Base-by-base conservation (phyloP, 64 coral and sea anemone species). In the Cladopsammia gracilis region DNA sequence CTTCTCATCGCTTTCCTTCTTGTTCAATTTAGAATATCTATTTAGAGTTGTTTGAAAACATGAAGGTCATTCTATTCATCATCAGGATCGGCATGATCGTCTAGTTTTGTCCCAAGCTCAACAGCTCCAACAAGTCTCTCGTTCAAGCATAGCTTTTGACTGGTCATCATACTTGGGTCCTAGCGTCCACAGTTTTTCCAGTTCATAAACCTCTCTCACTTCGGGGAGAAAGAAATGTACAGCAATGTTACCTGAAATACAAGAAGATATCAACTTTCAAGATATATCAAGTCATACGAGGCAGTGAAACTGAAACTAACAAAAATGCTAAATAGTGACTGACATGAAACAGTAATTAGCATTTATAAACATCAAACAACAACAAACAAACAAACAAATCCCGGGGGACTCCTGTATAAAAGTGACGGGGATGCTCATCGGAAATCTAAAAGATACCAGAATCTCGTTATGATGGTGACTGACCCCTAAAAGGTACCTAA, bases 191-290 rank as follows among this genome's bases (percentile, higher is more conserved):
- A 99, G 91, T 59, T 99, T 99, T 82, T 99, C 98, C 20, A 99
- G 87, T 91, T 99, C 94, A 94, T 99, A 99, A 18, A 91, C 62
- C 46, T 83, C 88, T 24, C 94, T 83, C 5, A 81, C 76, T 89
- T 99, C 94, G 70, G 98, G 98, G 0, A 96, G 83, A 96, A 99
- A 99, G 60, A 99, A 96, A 42, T 99, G 98, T 42, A 99, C 91
- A 60, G 92, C 98, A 74, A 90, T 93, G 70, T 93, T 96, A 56
- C 94, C 98, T 99, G 73, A 4, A 84, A 66, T 0, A 84, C 2
- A 56, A 78, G 42, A 75, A 20, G 12, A 56, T 56, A 59, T 56
- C 20, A 11, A 50, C 26, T 50, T 79, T 51, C 6, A 20, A 34
- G 34, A 34, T 34, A 34, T 34, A 34, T 34, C 34, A 9, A 69